Evolutionary conservation across 2,888 invertebrate genomes (phyloP), one percentile per base, ranked within the genome.

Genomic region (Cosmia pyralina): DNA sequence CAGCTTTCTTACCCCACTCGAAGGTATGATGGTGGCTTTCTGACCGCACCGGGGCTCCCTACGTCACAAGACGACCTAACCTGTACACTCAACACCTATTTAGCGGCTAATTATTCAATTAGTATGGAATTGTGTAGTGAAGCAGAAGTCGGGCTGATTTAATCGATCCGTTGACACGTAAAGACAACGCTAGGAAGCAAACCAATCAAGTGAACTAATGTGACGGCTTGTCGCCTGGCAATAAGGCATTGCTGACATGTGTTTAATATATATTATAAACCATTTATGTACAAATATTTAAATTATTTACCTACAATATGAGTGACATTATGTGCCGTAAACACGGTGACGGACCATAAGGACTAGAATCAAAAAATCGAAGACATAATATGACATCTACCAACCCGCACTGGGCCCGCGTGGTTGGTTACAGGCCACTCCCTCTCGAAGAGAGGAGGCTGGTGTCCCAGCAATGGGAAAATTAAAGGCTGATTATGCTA

Each of bases 141-240:
- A 78, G 79, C 79, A 83, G 74, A 84, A 88, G 63, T 78, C 75
- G n/a, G 55, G 34, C 19, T 66, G 81, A 84, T 86, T 11, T 77
- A 85, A 88, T 88, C 81, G 74, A 72, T 2, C 58, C 81, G 44
- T 22, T 88, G 85, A 79, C 78, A 74, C 57, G 85, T 80, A 58
- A 86, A 86, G 77, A 86, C 86, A 86, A 44, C 50, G 76, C 66
- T 64, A 75, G 71, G 68, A 60, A 70, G 73, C 74, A 58, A 62
- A 10, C 58, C 73, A 71, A 79, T 85, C 84, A 82, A 59, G 76
- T 69, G 79, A 38, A 46, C 17, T 78, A 77, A 77, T 81, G 67
- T 84, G 63, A 64, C 60, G 59, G 48, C 53, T 38, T 84, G 67
- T 68, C 77, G 46, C 22, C 22, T 48, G 19, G 44, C 34, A 52